Evolutionary conservation across 2,888 invertebrate genomes (phyloP), one percentile per base, ranked within the genome.

Genomic region (Pocota personata): DNA sequence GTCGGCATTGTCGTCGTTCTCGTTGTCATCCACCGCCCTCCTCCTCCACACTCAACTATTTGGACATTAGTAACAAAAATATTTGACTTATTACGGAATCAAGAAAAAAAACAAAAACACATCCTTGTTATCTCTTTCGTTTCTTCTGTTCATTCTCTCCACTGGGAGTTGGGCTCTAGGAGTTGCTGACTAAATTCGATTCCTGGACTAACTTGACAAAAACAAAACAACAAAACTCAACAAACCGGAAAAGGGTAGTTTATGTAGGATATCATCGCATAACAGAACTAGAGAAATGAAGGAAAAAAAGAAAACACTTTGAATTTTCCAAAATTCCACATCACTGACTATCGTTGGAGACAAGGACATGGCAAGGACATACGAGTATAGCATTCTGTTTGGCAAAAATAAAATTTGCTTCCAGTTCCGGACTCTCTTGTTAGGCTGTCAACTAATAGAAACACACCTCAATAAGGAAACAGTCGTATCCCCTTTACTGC

Each of bases 201-300:
- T 64, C 73, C 55, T 32, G 62, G 48, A 12, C 46, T 66, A 58
- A 46, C 46, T 75, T 57, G 46, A 57, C 16, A 79, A 64, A 79
- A 75, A 62, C 57, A 84, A 80, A 66, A 62, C 69, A 69, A 73
- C 72, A 62, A 58, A 64, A 48, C 58, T 71, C 71, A 80, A 75
- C 71, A 75, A 84, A 75, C 84, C 75, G 84, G 84, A 86, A 80
- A 82, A 67, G 76, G 76, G 55, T 76, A 76, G 80, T 75, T 86
- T 76, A n/a, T n/a, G 55, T 32, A 75, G 80, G 64, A 69, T 71
- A 76, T 80, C 69, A 79, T 69, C 35, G 32, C 58, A 76, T 10
- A 58, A 66, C 40, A 50, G 35, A 30, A 40, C 60, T 40, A 24
- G 3, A 10, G 35, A 1, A 40, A 35, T 10, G n/a, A 37, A 19